Evolutionary conservation across 1,140 invertebrate species (phyloP), one percentile per base, ranked within the genome.

Genomic region (Halotydeus destructor): DNA sequence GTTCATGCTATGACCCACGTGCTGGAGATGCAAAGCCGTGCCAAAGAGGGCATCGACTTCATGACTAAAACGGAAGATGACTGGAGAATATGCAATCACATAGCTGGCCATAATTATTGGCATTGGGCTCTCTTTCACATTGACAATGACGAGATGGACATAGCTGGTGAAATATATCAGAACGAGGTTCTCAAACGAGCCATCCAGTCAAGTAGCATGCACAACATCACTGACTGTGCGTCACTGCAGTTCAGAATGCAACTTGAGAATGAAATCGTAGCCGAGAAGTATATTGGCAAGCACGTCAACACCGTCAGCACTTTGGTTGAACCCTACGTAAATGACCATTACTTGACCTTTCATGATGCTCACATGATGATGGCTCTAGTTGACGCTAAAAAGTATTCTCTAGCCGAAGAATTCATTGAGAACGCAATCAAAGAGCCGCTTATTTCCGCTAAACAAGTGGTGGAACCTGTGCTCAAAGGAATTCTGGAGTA

Each of bases 21-120:
- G 21, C 57, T 59, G 37, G 69, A 71, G 53, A 71, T 70, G 66
- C 57, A 50, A 37, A 64, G 62, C 1, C 42, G 57, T 30, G 55
- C 55, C 30, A 50, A 62, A 19, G 60, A 67, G 44, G 69, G 68
- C 28, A 60, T 67, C 24, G 39, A 51, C 28, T 67, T 69, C 44
- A 49, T 70, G 48, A 53, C 57, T 11, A 54, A 49, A 11, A 69
- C 66, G n/a, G 55, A 55, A 23, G 44, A 50, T 3, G 56, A 69
- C 44, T 70, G 68, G 68, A 49, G 50, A 47, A 62, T 65, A 48
- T 65, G 67, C 49, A 60, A 57, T 12, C 58, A 67, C 52, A 41
- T 70, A n/a, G 60, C 66, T 4, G 63, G 64, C 49, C 69, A 70
- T 49, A 69, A 68, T 41, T 67, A 60, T 50, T 70, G 69, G 69